These are phyloP conservation scores for Bellardia pandia DNA, from an alignment of 2,888 invertebrate species.

Conservation along the genomic window DNA sequence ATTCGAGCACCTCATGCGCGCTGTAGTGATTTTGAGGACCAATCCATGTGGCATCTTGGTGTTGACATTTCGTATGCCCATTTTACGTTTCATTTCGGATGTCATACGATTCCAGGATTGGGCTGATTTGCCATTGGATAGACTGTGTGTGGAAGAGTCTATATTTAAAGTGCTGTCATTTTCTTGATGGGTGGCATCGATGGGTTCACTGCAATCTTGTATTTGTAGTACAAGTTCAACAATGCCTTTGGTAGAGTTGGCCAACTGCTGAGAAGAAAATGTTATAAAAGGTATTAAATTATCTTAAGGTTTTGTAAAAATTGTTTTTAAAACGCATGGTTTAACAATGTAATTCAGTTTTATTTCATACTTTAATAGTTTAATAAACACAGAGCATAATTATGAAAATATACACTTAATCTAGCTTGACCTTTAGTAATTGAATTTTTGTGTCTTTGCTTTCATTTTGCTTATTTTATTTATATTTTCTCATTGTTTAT, in stretches of 20 bases:
- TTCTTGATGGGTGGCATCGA: slow-evolving; percentile 47
- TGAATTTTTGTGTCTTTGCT: slow-evolving; percentile 19
- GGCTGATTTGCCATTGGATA: slow-evolving; percentile 43
- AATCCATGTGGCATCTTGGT: slow-evolving; percentile 75
- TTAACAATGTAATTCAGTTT: slow-evolving; percentile 32
- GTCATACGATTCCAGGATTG: slow-evolving; percentile 77
- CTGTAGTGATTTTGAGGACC: slow-evolving; percentile 80
- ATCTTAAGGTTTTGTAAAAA: neutral
- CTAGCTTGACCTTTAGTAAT: slow-evolving; percentile 44
- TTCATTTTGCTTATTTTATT: neutral
- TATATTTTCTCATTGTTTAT: slow-evolving; percentile 12
- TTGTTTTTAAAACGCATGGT: slow-evolving; percentile 16
- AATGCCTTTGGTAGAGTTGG: slow-evolving; percentile 82
- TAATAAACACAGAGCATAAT: neutral
- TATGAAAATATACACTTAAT: slow-evolving; percentile 9
- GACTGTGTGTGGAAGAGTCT: slow-evolving; percentile 44
- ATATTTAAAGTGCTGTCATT: slow-evolving; percentile 26
- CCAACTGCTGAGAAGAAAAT: slow-evolving; percentile 75
- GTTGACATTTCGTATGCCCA: slow-evolving; percentile 78
- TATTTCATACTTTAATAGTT: neutral
- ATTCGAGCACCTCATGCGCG: slow-evolving; percentile 83
- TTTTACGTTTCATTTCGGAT: slow-evolving; percentile 81
- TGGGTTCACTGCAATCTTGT: slow-evolving; percentile 77
- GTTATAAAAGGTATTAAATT: neutral
- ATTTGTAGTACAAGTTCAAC: slow-evolving; percentile 82